Conservation (phyloP, 1,140 invertebrate species). For the Drosophila pseudoananassae region DNA sequence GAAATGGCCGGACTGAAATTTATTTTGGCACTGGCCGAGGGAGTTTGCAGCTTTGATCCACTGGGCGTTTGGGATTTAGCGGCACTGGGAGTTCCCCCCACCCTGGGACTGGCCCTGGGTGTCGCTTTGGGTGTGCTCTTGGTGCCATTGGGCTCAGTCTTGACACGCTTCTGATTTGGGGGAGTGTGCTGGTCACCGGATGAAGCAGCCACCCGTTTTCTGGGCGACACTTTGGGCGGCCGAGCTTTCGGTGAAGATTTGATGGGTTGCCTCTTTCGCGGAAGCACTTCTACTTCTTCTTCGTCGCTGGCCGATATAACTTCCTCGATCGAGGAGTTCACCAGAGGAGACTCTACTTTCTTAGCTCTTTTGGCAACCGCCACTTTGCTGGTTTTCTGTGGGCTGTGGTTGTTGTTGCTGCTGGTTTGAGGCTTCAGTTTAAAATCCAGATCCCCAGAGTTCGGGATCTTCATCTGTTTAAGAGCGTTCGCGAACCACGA, state of each 20-base stretch:
- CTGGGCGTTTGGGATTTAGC: slow-evolving; percentile 23
- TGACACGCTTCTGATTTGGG: slow-evolving; percentile 33
- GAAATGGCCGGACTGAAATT: slow-evolving; percentile 73
- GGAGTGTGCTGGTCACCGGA: slow-evolving; percentile 23
- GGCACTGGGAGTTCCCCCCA: slow-evolving; percentile 4
- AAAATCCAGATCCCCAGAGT: slow-evolving; percentile 76
- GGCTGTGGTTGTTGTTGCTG: slow-evolving; percentile 58
- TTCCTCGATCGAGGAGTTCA: slow-evolving; percentile 75
- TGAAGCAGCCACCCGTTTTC: slow-evolving; percentile 22
- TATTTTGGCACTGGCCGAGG: slow-evolving; percentile 52
- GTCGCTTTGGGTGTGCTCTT: slow-evolving; percentile 4
- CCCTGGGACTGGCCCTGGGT: slow-evolving; percentile 3
- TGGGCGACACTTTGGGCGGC: slow-evolving; percentile 33
- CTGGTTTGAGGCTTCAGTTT: slow-evolving; percentile 53
- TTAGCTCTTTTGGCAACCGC: slow-evolving; percentile 27
- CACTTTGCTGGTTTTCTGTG: slow-evolving; percentile 38
- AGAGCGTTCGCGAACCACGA: slow-evolving; percentile 87
- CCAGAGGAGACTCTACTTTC: slow-evolving; percentile 4
- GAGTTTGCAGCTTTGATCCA: slow-evolving; percentile 16
- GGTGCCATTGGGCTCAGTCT: slow-evolving; percentile 31
- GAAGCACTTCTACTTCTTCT: slow-evolving; percentile 25
- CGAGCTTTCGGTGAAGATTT: slow-evolving; percentile 11
- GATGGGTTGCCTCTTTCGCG: slow-evolving; percentile 23
- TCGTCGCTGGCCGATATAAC: slow-evolving; percentile 85
- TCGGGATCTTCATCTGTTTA: slow-evolving; percentile 82